Evolutionary conservation across 2,888 invertebrate species (phyloP), one percentile per base, ranked within the genome.

Genomic region (Caenorhabditis zanzibari): DNA sequence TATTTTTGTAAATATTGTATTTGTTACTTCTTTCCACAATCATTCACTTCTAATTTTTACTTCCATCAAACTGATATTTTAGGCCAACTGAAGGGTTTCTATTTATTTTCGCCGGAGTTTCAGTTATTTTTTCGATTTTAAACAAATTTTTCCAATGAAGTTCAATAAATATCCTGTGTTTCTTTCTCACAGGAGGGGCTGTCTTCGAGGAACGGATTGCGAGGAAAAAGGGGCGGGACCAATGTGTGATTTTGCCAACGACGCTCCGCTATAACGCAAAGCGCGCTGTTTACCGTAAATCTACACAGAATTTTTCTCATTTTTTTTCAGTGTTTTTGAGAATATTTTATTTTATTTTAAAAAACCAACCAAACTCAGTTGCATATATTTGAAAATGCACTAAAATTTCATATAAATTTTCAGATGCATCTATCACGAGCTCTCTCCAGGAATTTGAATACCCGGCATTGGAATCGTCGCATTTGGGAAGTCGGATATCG

Each of bases 401-500:
- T n/a, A n/a, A n/a, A n/a, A n/a, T n/a, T n/a, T n/a, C n/a, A 54
- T 38, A 41, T 56, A n/a, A 16, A 16, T n/a, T 76, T 77, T 58
- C 22, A 77, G 68, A 88, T 88, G 88, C 81, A 84, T 77, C 77
- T 87, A 2, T 72, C 85, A 35, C 69, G 80, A 41, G 82, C 81
- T 24, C 52, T 85, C 3, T 52, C 72, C 22, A 74, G 89, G 41
- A 91, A 91, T 81, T 80, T 91, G 66, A 91, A 91, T 80, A 82
- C 82, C 24, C 59, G 86, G 12, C 89, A 90, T 58, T 92, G 92
- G 92, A 86, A 91, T 83, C 85, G 91, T 56, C 82, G 90, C 47
- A 84, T 90, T n/a, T 92, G 91, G 91, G 90, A 92, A 77, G 85
- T 90, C 69, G 92, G 92, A 56, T 92, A 92, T 74, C 85, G 88